Evolutionary conservation across 2,888 invertebrate genomes (phyloP).

Genomic region (Helleia helle): DNA sequence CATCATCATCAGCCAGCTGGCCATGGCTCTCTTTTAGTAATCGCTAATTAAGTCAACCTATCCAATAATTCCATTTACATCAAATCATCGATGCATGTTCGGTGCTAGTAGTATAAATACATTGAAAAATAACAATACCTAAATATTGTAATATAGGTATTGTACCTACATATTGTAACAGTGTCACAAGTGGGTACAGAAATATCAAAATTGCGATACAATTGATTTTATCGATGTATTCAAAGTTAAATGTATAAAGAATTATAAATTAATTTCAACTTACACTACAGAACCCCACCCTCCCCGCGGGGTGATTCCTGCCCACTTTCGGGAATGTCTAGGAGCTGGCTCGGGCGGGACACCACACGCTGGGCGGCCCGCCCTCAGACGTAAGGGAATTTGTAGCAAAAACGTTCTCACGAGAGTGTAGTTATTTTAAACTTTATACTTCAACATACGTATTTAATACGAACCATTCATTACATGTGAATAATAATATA

Average conservation of each 20-base stretch:
- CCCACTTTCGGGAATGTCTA: constrained; percentile 9
- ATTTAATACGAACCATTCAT: no score
- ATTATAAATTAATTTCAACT: constrained; percentile 1
- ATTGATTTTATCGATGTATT: neutral
- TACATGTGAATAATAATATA: no score
- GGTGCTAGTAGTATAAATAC: no score
- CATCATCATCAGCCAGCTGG: no score
- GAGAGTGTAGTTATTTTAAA: constrained; percentile 3
- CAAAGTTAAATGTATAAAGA: constrained; percentile 9
- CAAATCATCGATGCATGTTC: no score
- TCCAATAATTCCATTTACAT: no score
- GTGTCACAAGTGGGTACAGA: no score
- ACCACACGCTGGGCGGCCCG: constrained; percentile 38
- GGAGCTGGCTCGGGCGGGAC: constrained; percentile 26
- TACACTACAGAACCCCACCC: constrained; percentile 2
- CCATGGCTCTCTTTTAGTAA: no score
- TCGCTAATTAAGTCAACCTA: no score
- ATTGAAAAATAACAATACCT: no score
- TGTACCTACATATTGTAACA: no score
- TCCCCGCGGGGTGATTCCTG: constrained; percentile 9
- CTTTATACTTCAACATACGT: neutral
- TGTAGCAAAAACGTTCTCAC: constrained; percentile 14
- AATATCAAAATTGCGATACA: neutral
- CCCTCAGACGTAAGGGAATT: constrained; percentile 24
- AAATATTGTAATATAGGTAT: no score